Evolutionary conservation across 2,888 invertebrate species (phyloP).

Genomic region (Asteroscopus sphinx): DNA sequence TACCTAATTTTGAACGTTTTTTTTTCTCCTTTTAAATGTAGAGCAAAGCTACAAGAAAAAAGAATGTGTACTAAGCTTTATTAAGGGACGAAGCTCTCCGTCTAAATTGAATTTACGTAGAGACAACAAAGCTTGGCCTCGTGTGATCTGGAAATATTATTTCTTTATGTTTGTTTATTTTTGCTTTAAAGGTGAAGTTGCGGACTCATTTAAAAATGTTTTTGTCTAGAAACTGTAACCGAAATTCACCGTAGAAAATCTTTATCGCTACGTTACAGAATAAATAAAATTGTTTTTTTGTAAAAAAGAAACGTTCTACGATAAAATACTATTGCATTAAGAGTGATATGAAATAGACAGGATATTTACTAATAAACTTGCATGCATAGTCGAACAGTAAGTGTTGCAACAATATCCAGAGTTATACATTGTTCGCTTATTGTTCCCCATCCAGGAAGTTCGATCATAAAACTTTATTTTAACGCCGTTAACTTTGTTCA

Average conservation of each 20-base stretch:
- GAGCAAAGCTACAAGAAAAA: conserved; percentile 14
- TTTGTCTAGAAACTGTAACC: not conserved
- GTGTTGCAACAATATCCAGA: conserved; percentile 64
- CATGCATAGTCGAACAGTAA: conserved; percentile 60
- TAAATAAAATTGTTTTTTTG: not conserved
- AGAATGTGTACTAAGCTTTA: conserved; percentile 12
- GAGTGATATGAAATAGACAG: conserved; percentile 51
- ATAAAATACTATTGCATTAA: conserved; percentile 34
- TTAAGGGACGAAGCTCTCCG: conserved; percentile 15
- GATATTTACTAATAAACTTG: conserved; percentile 69
- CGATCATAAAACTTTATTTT: conserved; percentile 76
- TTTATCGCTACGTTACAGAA: too few species aligned
- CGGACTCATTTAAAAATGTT: not conserved
- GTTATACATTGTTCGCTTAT: conserved; percentile 74
- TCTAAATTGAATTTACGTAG: conserved; percentile 16
- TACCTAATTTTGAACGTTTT: conserved; percentile 23
- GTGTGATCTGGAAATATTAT: conserved; percentile 2
- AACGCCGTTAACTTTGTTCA: conserved; percentile 66
- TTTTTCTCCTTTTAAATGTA: conserved; percentile 31
- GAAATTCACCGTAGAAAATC: too few species aligned
- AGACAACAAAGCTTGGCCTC: conserved; percentile 14
- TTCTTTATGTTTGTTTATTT: conserved; percentile 1
- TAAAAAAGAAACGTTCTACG: not conserved
- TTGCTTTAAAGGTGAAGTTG: not conserved
- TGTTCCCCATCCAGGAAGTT: conserved; percentile 74